Evolutionary conservation across 2,797 vertebrate genomes (phyloP).

Genomic region (Tadarida brasiliensis): DNA sequence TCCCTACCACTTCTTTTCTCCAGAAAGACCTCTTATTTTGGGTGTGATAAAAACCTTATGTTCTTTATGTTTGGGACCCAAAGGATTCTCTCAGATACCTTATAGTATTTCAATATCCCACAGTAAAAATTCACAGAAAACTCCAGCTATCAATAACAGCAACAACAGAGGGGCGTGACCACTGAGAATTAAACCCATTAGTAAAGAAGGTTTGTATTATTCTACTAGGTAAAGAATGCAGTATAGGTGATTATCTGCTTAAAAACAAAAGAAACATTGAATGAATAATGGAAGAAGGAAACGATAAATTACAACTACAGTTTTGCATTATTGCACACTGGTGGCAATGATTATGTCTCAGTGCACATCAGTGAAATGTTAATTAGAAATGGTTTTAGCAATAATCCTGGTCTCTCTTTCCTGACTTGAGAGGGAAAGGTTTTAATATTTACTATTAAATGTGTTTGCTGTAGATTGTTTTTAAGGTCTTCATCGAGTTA

Average conservation of each 20-base stretch:
- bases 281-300: not conserved
- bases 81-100: not conserved
- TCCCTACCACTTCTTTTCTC: no score
- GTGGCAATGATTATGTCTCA: not conserved
- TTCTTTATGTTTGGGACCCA: not conserved
- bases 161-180: not conserved
- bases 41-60: not conserved
- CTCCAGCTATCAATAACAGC: not conserved
- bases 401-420: not conserved
- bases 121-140: not conserved
- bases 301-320: not conserved
- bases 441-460: not conserved
- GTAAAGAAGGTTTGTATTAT: not conserved
- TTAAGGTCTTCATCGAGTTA: not conserved
- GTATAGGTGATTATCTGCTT: not conserved
- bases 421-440: not conserved
- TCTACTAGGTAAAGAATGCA: not conserved
- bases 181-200: not conserved
- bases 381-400: not conserved
- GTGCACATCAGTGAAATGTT: not conserved
- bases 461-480: not conserved
- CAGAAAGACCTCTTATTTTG: not conserved
- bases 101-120: not conserved
- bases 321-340: not conserved
- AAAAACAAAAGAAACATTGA: not conserved